These are phyloP conservation scores for Linurgus olivaceus DNA, from an alignment of 2,797 vertebrate genomes.

Conservation along the genomic window DNA sequence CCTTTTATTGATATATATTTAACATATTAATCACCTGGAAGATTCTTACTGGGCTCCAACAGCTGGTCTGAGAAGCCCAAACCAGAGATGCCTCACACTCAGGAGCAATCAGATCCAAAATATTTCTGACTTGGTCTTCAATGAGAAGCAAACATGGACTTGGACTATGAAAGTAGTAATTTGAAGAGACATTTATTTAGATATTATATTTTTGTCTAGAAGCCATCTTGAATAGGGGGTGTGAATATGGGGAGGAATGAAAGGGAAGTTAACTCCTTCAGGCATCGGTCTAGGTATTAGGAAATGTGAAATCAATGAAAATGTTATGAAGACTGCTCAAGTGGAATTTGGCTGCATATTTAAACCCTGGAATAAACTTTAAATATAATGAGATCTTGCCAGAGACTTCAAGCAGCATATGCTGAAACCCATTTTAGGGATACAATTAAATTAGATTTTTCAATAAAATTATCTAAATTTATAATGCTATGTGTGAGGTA, in stretches of 20 bases:
- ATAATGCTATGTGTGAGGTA: not conserved
- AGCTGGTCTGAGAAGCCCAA: not conserved
- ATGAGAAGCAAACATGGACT: not conserved
- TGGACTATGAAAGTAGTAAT: not conserved
- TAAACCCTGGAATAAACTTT: not conserved
- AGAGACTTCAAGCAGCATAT: not conserved
- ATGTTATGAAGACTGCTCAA: not conserved
- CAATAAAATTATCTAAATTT: not conserved
- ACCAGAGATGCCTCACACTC: rapidly evolving
- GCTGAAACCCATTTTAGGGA: not conserved
- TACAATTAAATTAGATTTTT: not conserved
- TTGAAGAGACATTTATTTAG: not conserved
- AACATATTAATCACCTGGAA: not conserved
- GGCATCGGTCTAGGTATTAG: not conserved
- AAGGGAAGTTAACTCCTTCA: not conserved
- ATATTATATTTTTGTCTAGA: not conserved
- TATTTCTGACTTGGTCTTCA: not conserved
- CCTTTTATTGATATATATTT: not conserved
- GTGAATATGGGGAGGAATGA: not conserved
- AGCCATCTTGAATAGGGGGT: not conserved
- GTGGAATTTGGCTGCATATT: not conserved
- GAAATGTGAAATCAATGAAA: not conserved
- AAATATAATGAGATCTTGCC: not conserved
- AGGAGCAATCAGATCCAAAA: not conserved
- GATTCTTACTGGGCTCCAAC: not conserved